These are phyloP conservation scores for Himalopsyche japonica DNA, from an alignment of 2,888 invertebrate species.

Conservation along the genomic window DNA sequence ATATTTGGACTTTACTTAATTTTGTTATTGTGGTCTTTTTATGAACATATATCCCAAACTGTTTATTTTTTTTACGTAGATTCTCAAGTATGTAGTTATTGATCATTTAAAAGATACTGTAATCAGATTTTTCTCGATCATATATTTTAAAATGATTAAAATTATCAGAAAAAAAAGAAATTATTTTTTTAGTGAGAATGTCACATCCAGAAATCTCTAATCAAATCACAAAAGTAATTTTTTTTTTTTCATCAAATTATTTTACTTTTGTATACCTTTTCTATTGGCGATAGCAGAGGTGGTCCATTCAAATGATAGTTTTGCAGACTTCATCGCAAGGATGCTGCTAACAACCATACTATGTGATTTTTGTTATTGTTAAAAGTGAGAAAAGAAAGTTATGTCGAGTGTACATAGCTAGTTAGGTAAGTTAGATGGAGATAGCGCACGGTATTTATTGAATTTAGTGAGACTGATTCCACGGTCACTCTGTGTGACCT, in stretches of 20 bases:
- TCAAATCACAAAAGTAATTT: too few species aligned
- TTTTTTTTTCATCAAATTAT: too few species aligned
- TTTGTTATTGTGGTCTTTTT: too few species aligned
- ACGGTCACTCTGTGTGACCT: constrained; percentile 16
- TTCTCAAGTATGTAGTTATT: too few species aligned
- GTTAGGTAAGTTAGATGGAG: constrained; percentile 27
- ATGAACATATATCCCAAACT: too few species aligned
- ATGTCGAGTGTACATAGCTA: constrained; percentile 26
- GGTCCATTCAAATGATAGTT: constrained; percentile 25
- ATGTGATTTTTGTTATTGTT: constrained; percentile 39
- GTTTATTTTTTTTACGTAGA: too few species aligned
- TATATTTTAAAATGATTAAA: too few species aligned
- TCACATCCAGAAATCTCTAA: too few species aligned
- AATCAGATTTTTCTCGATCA: too few species aligned
- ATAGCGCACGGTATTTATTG: constrained; percentile 35
- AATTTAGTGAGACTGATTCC: constrained; percentile 37
- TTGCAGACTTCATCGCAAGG: constrained; percentile 24
- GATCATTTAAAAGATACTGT: too few species aligned
- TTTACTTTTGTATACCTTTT: neutral
- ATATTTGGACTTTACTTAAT: neutral
- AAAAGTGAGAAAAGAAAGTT: constrained; percentile 22
- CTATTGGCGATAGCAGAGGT: neutral
- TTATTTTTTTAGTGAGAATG: too few species aligned
- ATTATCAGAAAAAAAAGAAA: too few species aligned
- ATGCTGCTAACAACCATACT: constrained; percentile 31